Evolutionary conservation across 2,888 invertebrate species (phyloP), one percentile per base, ranked within the genome.

Genomic region (Peribatodes rhomboidaria): DNA sequence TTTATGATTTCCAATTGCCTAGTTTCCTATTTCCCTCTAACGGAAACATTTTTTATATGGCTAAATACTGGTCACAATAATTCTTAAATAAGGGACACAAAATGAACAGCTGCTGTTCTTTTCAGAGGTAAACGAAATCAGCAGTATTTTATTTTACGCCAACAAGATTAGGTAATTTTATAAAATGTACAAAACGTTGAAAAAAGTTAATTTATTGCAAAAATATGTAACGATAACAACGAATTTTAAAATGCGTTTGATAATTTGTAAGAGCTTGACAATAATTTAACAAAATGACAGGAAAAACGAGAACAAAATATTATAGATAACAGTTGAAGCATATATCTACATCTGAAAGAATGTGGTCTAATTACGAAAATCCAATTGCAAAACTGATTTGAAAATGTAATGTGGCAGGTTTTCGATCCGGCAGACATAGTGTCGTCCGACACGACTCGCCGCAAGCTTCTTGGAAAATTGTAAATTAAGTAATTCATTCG

Each of bases 381-480:
- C 50, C 10, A 50, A 22, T 27, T 52, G 52, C 20, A 52, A 44
- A 46, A 11, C 44, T 9, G 37, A 46, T 49, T 37, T 56, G 33
- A 50, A 50, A 46, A 62, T 37, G 35, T 44, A 62, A 50, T 18
- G 44, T 46, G 18, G 3, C 22, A 27, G 35, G 41, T 58, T 54
- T 54, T 8, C 33, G 35, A 47, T 14, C 47, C n/a, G 35, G 53
- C 39, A 56, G 62, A 55, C 55, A 31, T 14, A 11, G n/a, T 33
- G 54, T 61, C 55, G 61, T 50, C 50, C 33, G n/a, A 13, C 11
- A 14, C 14, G 13, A 31, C 10, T 9, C n/a, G 11, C 10, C 10
- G 20, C 20, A 11, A 31, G 8, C n/a, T 47, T 61, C 41, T 54
- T 31, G 27, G 42, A 54, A 31, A 27, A 27, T 27, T 41, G 14